Base-by-base conservation (phyloP, 2,888 invertebrate genomes). In the Athetis lepigone region DNA sequence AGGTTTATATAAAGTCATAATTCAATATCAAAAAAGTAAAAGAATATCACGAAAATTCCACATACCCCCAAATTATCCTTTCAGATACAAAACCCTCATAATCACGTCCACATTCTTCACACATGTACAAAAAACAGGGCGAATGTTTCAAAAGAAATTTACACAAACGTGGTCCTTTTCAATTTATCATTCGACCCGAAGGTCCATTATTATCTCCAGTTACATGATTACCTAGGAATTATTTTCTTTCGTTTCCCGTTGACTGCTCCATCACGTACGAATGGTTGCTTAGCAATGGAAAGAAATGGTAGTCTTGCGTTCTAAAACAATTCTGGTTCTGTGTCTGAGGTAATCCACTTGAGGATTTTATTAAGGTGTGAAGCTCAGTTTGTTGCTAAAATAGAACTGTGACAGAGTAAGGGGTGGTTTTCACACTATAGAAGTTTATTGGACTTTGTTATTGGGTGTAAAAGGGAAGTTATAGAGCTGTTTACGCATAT, bases 181-280 rank as follows among this genome's bases (percentile, higher is more conserved):
- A 76, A 77, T 77, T 77, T 80, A 79, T 77, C 77, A 69, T 77
- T 62, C 50, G 61, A 62, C 54, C 64, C 57, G 42, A 54, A 45
- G 72, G 63, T 54, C 67, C 76, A 61, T 62, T 81, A 76, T 79
- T 78, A 76, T 66, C 79, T 45, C 61, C 59, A 58, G 79, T 78
- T 68, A 75, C 79, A 57, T 80, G 75, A 80, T 81, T 81, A 79
- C 75, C 75, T 70, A 56, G n/a, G 73, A 68, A 79, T 73, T 76
- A 78, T 78, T 78, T 79, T 70, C 63, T 59, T 55, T 39, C 37
- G 9, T 33, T 50, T 52, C 42, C 51, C 42, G 46, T 51, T 46
- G 40, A 50, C 56, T 61, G 51, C 58, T 36, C 43, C 54, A 68
- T 59, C 79, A 79, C 79, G 81, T 79, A 61, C 80, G 46, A 33